Evolutionary conservation across 2,113 vertebrate genomes (phyloP), one percentile per base, ranked within the genome.

Genomic region (Grammomys surdaster): DNA sequence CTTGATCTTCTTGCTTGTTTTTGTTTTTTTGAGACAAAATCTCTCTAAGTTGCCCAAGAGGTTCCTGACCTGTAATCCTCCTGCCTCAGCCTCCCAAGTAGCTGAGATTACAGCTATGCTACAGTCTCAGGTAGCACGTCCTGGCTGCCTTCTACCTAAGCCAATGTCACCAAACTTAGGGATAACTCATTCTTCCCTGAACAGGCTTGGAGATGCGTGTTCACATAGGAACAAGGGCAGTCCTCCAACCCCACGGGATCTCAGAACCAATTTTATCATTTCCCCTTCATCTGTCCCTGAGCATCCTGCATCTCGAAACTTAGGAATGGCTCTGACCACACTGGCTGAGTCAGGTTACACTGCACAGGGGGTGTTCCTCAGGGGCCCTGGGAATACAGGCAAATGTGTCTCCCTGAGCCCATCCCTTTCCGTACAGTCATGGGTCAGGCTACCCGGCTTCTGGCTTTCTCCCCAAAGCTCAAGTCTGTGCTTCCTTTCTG

Each of bases 171-270:
- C 7, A 3, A 46, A 31, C 19, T 31, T 8, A 16, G 3, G 51
- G 0, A 4, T 58, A n/a, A 4, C 60, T 40, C 58, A 1, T 0
- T 0, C 33, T 12, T 0, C 7, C 78, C 17, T 19, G 36, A 8
- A 0, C 4, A 1, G 3, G 6, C 17, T 7, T 11, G 7, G 40
- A 9, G 67, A 19, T 9, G 2, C 4, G 33, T 17, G 13, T 26
- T 14, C n/a, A 48, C 67, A 11, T 22, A 40, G 43, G 63, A n/a
- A 17, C n/a, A 20, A 28, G 19, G 28, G 0, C 5, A 20, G 58
- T 19, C 0, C 33, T 56, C 1, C 33, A 1, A 1, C 4, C 2
- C 2, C 92, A 36, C 93, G 67, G 89, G 65, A 86, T 31, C 3
- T 0, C 0, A 24, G n/a, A 67, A 95, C 69, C 46, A 84, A 0